Percentiles rank a stretch among this genome's conserved stretches.
Conservation (phyloP, 2,113 vertebrate genomes). For the Copsychus sechellarum region DNA sequence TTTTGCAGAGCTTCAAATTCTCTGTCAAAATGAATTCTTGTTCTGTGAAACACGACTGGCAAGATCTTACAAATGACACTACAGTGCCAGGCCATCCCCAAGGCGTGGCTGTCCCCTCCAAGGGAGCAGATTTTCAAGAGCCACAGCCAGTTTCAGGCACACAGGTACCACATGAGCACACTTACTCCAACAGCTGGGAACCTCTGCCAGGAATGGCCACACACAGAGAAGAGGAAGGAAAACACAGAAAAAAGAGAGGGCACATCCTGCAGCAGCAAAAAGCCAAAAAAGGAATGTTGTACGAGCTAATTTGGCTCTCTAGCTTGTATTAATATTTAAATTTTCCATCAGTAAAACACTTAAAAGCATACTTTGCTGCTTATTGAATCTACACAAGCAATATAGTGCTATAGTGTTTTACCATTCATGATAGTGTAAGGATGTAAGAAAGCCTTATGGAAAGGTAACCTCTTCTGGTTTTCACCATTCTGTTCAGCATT, state of each 20-base stretch:
- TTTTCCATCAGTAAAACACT: not conserved
- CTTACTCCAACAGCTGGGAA: not conserved
- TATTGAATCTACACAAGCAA: not conserved
- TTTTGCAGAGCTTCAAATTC: not conserved
- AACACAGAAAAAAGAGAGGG: not conserved
- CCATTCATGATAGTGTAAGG: not conserved
- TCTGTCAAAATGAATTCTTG: not conserved
- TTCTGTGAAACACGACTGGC: not conserved
- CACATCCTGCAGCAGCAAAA: not conserved
- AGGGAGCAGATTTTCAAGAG: not conserved
- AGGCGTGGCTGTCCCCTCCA: not conserved
- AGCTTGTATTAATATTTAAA: not conserved
- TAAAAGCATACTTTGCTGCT: not conserved
- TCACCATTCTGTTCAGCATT: not conserved
- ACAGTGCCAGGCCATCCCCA: not conserved
- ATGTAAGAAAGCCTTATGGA: not conserved
- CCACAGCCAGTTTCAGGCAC: not conserved
- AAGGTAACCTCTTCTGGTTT: not conserved
- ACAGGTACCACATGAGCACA: fast-evolving
- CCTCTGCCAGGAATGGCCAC: not conserved
- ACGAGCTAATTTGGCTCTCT: not conserved
- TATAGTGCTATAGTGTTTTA: not conserved
- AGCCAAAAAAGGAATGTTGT: not conserved
- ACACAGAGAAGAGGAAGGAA: not conserved
- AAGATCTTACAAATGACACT: not conserved